phyloP scores from a whole-genome alignment of 2,797 vertebrate genomes.

The Pogoniulus pusillus region DNA sequence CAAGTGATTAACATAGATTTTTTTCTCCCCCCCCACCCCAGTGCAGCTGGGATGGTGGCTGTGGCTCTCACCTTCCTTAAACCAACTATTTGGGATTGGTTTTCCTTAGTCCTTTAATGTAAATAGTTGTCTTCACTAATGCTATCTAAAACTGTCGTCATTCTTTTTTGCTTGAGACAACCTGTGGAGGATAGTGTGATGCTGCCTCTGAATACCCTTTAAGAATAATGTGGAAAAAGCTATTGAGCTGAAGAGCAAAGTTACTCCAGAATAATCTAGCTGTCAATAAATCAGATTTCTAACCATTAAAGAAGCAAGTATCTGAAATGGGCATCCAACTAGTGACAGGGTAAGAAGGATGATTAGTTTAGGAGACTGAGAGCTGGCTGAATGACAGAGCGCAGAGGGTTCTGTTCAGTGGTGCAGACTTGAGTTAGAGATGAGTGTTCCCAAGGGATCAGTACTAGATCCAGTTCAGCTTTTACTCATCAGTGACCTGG shows the following conservation, averaged over 20 bases:
- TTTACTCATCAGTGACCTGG: no score
- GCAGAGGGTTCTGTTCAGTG: no score
- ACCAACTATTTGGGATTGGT: background rate
- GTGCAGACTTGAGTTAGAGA: no score
- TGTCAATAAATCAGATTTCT: background rate
- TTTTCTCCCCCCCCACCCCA: rapidly evolving
- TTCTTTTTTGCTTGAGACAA: background rate
- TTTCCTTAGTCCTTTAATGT: background rate
- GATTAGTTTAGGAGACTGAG: background rate
- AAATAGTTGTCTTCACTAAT: background rate
- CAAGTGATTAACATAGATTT: background rate
- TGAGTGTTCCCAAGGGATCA: no score
- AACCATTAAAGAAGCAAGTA: background rate
- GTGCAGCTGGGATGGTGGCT: background rate
- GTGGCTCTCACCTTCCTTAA: background rate
- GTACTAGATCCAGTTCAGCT: no score
- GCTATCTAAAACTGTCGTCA: background rate
- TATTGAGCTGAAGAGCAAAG: background rate
- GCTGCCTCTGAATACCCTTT: background rate
- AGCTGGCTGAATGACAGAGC: no score
- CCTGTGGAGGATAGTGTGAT: background rate
- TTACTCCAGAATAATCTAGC: background rate
- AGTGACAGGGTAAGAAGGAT: background rate
- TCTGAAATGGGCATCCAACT: background rate
- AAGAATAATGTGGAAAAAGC: background rate